A percentile compares a stretch with the other conserved stretches of the same genome.
Conservation (phyloP, 92 coral and sea anemone genomes). For the Galaxea fascicularis region DNA sequence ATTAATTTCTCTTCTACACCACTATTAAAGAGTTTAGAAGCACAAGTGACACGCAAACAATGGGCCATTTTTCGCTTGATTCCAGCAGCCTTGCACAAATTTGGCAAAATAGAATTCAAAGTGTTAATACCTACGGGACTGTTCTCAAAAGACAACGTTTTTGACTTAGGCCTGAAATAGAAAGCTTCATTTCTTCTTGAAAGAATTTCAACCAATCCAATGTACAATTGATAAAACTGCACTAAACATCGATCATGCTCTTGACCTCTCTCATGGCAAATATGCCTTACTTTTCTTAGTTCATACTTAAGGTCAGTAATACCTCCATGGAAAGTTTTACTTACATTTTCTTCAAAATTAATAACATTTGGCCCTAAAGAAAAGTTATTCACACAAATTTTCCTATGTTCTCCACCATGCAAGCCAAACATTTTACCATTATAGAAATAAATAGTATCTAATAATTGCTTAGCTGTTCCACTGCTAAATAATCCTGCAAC, state of each 20-base stretch:
- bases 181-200: slow-evolving; percentile 52
- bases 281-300: slow-evolving; percentile 47
- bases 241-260: slow-evolving; percentile 65
- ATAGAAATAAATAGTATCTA: too few relatives aligned
- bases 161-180: slow-evolving; percentile 55
- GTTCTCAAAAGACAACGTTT: slow-evolving; percentile 55
- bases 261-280: slow-evolving; percentile 59
- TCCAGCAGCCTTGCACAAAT: slow-evolving; percentile 42
- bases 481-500: too few relatives aligned
- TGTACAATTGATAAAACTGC: slow-evolving; percentile 61
- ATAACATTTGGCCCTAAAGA: slow-evolving; percentile 31
- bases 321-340: slow-evolving; percentile 53
- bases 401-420: slow-evolving; percentile 35
- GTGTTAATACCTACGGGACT: slow-evolving; percentile 44
- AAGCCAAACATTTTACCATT: slow-evolving; percentile 41
- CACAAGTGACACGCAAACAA: slow-evolving; percentile 34
- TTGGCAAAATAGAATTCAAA: slow-evolving; percentile 46
- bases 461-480: too few relatives aligned
- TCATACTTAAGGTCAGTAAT: slow-evolving; percentile 48
- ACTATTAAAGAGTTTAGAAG: slow-evolving; percentile 39
- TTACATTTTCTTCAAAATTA: slow-evolving; percentile 30
- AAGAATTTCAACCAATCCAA: slow-evolving; percentile 42
- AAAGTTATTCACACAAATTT: too few relatives aligned
- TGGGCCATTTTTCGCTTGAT: slow-evolving; percentile 38
- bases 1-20: slow-evolving; percentile 49